A percentile compares a stretch with the other conserved stretches of the same genome.
Conservation (phyloP, 2,888 invertebrate genomes). For the Synanthedon andrenaeformis region DNA sequence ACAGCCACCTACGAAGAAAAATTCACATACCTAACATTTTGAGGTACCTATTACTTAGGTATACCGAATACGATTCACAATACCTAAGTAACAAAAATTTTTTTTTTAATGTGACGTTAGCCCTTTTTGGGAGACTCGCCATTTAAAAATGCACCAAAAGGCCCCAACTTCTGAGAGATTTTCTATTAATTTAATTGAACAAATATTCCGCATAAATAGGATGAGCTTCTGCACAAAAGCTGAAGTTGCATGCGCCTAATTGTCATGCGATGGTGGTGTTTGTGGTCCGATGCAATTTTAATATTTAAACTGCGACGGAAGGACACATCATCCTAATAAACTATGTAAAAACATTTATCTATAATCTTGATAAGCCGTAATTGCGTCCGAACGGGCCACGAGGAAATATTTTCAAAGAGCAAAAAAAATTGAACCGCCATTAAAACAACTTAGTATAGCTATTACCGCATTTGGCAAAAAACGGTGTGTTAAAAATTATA, state of each 20-base stretch:
- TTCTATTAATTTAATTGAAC: too few species aligned
- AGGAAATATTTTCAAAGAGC: slow-evolving; percentile 44
- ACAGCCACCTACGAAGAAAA: too few species aligned
- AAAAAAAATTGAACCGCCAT: slow-evolving; percentile 49
- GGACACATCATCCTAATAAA: slow-evolving; percentile 43
- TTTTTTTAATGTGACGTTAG: too few species aligned
- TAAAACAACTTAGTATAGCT: slow-evolving; percentile 37
- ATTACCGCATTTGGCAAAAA: slow-evolving; percentile 51
- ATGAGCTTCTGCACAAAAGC: neutral
- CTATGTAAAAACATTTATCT: slow-evolving; percentile 48
- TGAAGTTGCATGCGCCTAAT: neutral
- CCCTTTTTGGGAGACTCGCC: too few species aligned
- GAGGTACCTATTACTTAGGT: too few species aligned
- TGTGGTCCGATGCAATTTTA: slow-evolving; percentile 13
- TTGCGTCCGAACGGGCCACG: slow-evolving; percentile 40
- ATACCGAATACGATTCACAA: too few species aligned
- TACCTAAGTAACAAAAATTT: too few species aligned
- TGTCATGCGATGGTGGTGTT: neutral
- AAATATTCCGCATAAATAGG: too few species aligned
- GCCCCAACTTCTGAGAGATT: too few species aligned
- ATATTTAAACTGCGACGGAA: slow-evolving; percentile 30
- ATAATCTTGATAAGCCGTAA: slow-evolving; percentile 60
- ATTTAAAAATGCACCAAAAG: too few species aligned
- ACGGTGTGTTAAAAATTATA: slow-evolving; percentile 56
- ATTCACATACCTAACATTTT: too few species aligned